These are phyloP conservation scores for Malurus leucopterus DNA, from an alignment of 2,797 vertebrate genomes.

Conservation along the genomic window DNA sequence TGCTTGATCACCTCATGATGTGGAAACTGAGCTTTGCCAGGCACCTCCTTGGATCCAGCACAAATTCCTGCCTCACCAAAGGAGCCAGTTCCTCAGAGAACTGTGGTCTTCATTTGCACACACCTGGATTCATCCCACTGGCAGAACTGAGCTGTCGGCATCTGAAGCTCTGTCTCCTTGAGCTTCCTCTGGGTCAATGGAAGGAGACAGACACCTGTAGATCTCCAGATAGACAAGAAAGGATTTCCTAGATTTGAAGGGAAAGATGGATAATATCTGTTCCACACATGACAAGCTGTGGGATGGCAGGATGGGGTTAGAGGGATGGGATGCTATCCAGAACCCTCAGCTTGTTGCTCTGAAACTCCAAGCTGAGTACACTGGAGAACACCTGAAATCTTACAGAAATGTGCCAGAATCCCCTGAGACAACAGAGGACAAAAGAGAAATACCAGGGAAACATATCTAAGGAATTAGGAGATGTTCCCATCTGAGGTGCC, in stretches of 20 bases:
- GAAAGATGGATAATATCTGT: background rate
- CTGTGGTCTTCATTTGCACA: background rate
- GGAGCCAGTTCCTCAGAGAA: background rate
- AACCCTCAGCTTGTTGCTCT: background rate
- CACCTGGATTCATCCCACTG: background rate
- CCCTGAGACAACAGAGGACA: background rate
- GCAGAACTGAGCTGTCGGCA: background rate
- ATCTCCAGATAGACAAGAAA: background rate
- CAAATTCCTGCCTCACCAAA: background rate
- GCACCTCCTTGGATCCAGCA: background rate
- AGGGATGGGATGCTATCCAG: background rate
- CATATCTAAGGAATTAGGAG: background rate
- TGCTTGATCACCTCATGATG: background rate
- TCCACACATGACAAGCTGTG: background rate
- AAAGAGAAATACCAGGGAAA: background rate
- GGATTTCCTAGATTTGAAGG: background rate
- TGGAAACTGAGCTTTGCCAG: background rate
- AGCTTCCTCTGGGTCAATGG: background rate
- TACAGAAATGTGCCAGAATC: background rate
- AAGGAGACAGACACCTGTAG: background rate
- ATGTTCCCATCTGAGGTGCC: background rate
- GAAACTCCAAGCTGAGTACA: background rate
- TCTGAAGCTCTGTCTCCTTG: background rate
- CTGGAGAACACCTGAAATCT: background rate
- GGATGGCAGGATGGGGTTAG: background rate